Evolutionary conservation across 2,113 vertebrate genomes (phyloP).

Genomic region (Sinocyclocheilus anshuiensis): DNA sequence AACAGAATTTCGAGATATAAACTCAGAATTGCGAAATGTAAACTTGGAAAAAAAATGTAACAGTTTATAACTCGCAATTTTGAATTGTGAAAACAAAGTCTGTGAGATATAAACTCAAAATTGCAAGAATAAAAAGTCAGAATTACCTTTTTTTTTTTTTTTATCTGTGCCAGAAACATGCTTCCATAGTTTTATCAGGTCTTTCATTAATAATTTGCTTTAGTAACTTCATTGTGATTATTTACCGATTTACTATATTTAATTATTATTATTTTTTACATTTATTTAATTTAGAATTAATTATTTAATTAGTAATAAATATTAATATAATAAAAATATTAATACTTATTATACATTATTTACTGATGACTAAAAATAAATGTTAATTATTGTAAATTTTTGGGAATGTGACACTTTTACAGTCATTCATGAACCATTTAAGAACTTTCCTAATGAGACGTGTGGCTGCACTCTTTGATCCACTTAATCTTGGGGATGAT

Average conservation of each 20-base stretch:
- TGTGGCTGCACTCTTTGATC: not conserved
- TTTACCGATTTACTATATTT: not conserved
- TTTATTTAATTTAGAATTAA: not conserved
- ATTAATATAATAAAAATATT: not conserved
- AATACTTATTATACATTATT: not conserved
- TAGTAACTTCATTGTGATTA: not conserved
- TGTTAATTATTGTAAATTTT: too few species aligned
- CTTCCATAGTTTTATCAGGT: not conserved
- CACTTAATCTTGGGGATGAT: not conserved
- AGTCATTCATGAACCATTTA: not conserved
- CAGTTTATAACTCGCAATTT: too few species aligned
- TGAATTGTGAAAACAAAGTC: too few species aligned
- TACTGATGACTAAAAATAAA: not conserved
- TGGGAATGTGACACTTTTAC: not conserved
- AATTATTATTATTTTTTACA: not conserved
- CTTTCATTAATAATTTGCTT: not conserved
- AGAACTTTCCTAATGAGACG: not conserved
- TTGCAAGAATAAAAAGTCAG: too few species aligned
- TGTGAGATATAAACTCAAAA: too few species aligned
- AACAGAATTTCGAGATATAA: too few species aligned
- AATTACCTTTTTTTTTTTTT: too few species aligned
- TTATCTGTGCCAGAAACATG: too few species aligned
- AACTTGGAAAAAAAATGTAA: too few species aligned
- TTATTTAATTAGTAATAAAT: not conserved
- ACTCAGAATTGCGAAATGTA: too few species aligned